Percentiles rank a stretch among this genome's conserved stretches.
These are phyloP conservation scores for Andricus quercusramuli DNA, from an alignment of 2,888 invertebrate genomes.

Conservation along the genomic window DNA sequence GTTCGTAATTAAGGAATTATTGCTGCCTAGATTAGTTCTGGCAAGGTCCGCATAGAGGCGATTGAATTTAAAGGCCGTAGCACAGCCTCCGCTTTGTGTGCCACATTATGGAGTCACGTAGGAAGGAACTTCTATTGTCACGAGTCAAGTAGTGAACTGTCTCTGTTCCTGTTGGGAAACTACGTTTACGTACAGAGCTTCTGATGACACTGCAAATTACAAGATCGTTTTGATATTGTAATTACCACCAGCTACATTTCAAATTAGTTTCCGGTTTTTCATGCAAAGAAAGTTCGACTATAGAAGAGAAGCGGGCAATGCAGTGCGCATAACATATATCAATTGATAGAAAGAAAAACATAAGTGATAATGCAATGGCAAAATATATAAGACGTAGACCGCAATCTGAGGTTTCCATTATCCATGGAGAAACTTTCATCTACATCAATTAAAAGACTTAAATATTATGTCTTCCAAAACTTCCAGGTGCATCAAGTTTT, in stretches of 20 bases:
- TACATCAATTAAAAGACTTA: no score
- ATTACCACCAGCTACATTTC: not conserved
- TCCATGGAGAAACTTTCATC: no score
- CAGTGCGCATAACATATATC: no score
- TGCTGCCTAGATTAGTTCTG: conserved; percentile 19
- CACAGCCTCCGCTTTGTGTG: conserved; percentile 1
- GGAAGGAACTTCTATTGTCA: conserved; percentile 14
- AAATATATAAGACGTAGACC: no score
- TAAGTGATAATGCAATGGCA: no score
- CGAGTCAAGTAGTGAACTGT: conserved; percentile 29
- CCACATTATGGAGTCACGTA: conserved; percentile 7
- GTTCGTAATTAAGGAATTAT: conserved; percentile 37
- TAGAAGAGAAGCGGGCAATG: no score
- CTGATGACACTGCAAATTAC: not conserved
- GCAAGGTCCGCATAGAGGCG: not conserved
- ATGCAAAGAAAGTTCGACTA: no score
- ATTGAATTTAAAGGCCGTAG: conserved; percentile 14
- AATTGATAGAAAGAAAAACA: no score
- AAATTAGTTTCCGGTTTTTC: not conserved
- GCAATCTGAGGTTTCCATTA: no score
- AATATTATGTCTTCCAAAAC: no score
- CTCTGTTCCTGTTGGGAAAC: conserved; percentile 10
- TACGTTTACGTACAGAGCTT: conserved; percentile 1
- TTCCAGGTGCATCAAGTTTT: no score
- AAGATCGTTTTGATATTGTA: not conserved